Percentiles rank a stretch among this genome's conserved stretches.
phyloP scores from a whole-genome alignment of 2,888 invertebrate species.

The Lucinisca nassula region DNA sequence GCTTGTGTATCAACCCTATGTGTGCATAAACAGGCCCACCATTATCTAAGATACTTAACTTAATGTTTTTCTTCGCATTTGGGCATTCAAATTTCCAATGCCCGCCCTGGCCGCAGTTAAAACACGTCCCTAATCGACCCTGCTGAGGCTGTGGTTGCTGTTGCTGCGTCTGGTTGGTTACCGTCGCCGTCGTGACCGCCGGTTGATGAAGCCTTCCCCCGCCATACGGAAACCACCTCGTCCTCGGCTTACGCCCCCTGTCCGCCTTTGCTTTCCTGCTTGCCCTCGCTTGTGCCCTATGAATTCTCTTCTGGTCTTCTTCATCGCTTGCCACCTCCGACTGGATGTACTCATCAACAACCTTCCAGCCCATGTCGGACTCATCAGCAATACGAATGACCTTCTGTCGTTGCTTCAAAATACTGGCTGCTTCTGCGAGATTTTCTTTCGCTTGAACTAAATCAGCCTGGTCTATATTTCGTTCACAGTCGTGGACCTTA shows the following conservation, averaged over 20 bases:
- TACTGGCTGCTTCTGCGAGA: not conserved
- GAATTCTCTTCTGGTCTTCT: not conserved
- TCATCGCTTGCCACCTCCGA: not conserved
- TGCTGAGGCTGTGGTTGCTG: not conserved
- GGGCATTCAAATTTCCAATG: not conserved
- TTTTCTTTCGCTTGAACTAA: not conserved
- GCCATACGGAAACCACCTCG: not conserved
- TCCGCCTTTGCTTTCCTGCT: not conserved
- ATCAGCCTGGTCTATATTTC: not conserved
- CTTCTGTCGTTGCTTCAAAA: not conserved
- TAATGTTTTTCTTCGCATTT: not conserved
- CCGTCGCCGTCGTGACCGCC: not conserved
- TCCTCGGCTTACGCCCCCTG: not conserved
- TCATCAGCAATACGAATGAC: not conserved
- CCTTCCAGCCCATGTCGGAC: not conserved
- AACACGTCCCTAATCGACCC: not conserved
- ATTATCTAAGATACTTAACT: not conserved
- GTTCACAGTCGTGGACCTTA: not conserved
- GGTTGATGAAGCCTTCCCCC: no score
- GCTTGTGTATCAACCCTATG: not conserved
- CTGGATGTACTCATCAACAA: not conserved
- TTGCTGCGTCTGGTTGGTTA: not conserved
- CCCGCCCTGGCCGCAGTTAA: not conserved
- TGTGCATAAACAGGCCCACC: not conserved
- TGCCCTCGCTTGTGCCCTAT: not conserved